Evolutionary conservation across 2,888 invertebrate species (phyloP).

Genomic region (Lepidonotus clava): DNA sequence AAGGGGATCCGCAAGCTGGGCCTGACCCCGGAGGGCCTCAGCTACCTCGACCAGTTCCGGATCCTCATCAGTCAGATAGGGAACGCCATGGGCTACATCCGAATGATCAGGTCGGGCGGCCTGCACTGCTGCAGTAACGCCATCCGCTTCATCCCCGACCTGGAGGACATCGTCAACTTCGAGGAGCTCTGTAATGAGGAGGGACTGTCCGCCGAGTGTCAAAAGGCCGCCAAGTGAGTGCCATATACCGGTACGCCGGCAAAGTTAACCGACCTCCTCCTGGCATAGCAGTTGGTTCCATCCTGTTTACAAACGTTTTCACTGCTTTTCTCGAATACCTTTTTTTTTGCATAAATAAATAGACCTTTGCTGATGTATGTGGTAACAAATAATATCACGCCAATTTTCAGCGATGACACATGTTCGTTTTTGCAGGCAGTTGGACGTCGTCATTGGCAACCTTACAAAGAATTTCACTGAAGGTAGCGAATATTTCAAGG

Average conservation of each 20-base stretch:
- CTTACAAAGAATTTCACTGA: constrained; percentile 91
- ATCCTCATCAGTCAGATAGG: constrained; percentile 95
- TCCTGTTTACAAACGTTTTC: neutral
- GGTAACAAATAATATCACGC: too few species aligned
- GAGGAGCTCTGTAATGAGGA: constrained; percentile 85
- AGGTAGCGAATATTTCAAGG: constrained; percentile 92
- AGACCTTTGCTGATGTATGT: too few species aligned
- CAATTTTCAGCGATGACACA: too few species aligned
- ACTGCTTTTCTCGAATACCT: neutral
- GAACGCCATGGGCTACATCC: constrained; percentile 97
- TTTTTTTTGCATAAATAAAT: too few species aligned
- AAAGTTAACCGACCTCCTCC: too few species aligned
- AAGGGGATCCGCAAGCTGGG: constrained; percentile 94
- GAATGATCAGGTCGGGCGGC: constrained; percentile 95
- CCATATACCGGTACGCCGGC: too few species aligned
- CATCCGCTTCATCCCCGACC: constrained; percentile 92
- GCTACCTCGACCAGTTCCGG: constrained; percentile 95
- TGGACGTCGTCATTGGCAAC: constrained; percentile 89
- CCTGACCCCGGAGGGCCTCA: constrained; percentile 88
- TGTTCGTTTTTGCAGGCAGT: constrained; percentile 84
- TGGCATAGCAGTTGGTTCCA: neutral
- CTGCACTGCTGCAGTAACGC: constrained; percentile 95
- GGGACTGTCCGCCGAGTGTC: constrained; percentile 84
- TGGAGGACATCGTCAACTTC: constrained; percentile 85
- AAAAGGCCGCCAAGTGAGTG: constrained; percentile 77